These are phyloP conservation scores for Anastrepha obliqua DNA, from an alignment of 1,140 invertebrate species.

Conservation along the genomic window DNA sequence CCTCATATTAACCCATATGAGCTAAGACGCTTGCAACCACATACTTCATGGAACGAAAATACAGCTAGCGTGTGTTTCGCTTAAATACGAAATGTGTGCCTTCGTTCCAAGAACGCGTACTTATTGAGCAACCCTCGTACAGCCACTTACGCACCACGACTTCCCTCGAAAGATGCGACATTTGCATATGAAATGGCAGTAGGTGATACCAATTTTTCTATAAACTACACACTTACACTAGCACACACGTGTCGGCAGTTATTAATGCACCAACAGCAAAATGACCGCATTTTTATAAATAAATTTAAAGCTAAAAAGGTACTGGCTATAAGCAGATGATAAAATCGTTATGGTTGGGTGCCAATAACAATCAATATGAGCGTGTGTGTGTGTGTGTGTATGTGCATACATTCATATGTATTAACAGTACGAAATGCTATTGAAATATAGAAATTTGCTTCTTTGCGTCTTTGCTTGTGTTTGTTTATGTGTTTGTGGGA, in stretches of 20 bases:
- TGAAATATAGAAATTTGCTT: neutral
- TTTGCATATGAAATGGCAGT: neutral
- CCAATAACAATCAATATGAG: neutral
- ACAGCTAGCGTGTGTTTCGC: too few relatives aligned
- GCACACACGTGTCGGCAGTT: neutral
- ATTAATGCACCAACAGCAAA: conserved; percentile 3
- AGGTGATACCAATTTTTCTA: neutral
- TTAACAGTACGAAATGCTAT: neutral
- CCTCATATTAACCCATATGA: too few relatives aligned
- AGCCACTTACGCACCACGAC: too few relatives aligned
- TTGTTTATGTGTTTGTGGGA: neutral
- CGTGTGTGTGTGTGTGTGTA: neutral
- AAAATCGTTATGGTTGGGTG: neutral
- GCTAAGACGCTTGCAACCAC: too few relatives aligned
- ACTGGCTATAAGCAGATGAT: neutral
- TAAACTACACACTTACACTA: neutral
- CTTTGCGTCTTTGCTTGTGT: neutral
- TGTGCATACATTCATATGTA: neutral
- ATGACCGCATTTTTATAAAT: conserved; percentile 45
- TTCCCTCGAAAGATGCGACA: neutral
- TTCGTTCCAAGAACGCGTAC: too few relatives aligned
- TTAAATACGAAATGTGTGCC: too few relatives aligned
- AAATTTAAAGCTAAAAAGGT: conserved; percentile 8
- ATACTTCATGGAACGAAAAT: too few relatives aligned
- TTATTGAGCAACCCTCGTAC: too few relatives aligned